Conservation (phyloP, 2,113 vertebrate species). For the Sylvia atricapilla region DNA sequence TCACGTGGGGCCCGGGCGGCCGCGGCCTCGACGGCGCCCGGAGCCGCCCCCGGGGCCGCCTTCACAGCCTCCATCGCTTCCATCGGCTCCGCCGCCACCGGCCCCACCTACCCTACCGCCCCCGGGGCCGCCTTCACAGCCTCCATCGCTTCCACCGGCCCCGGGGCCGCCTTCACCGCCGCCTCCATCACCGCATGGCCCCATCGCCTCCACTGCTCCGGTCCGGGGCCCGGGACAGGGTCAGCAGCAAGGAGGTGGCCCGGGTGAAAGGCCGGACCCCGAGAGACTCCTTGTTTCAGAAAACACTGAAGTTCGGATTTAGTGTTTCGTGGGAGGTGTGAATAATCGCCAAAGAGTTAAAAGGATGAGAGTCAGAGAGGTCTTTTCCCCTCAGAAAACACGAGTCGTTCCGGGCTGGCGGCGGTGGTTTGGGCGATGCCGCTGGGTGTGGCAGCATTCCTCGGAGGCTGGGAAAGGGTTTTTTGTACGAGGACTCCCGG, state of each 20-base stretch:
- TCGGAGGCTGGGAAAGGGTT: background rate
- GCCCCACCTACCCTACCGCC: too few species aligned
- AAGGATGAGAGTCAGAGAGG: background rate
- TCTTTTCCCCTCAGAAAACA: background rate
- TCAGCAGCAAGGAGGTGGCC: rapidly evolving
- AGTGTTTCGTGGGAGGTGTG: background rate
- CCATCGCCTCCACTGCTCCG: too few species aligned
- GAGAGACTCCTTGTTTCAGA: rapidly evolving
- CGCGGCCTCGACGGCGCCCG: background rate
- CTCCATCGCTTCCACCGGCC: too few species aligned
- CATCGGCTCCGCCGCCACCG: too few species aligned
- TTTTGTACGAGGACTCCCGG: background rate
- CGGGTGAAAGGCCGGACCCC: rapidly evolving
- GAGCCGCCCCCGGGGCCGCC: background rate
- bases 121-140: too few species aligned
- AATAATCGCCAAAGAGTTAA: background rate
- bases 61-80: too few species aligned
- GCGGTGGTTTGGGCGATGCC: background rate
- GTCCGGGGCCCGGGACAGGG: too few species aligned
- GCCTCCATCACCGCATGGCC: too few species aligned
- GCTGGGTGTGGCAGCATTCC: background rate
- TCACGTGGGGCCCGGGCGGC: background rate
- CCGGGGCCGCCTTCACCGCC: too few species aligned
- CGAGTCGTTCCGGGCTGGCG: background rate
- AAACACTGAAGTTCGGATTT: background rate